Conservation (phyloP, 2,888 invertebrate genomes). For the Prionchulus punctatus region DNA sequence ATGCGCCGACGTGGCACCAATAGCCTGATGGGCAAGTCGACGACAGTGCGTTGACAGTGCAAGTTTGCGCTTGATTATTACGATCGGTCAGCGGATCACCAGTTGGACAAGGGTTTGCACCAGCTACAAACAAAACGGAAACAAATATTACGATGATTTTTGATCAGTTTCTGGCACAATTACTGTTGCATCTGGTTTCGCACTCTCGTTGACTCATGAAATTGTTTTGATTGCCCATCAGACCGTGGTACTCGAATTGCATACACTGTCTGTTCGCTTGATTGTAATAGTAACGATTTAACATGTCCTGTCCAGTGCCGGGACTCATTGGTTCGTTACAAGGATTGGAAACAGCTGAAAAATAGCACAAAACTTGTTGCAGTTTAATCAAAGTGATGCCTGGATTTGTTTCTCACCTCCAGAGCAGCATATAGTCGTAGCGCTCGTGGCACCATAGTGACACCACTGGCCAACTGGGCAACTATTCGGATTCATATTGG, state of each 20-base stretch:
- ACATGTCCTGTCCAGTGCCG: slow-evolving; percentile 14
- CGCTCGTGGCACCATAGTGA: slow-evolving; percentile 23
- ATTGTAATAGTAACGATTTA: slow-evolving; percentile 15
- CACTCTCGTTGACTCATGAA: slow-evolving; percentile 14
- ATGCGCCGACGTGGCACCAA: slow-evolving; percentile 28
- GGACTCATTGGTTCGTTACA: slow-evolving; percentile 27
- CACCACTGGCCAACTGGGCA: slow-evolving; percentile 22
- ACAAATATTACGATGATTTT: background rate
- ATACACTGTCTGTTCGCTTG: slow-evolving; percentile 11
- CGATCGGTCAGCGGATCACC: slow-evolving; percentile 8
- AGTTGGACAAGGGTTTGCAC: background rate
- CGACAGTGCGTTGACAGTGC: background rate
- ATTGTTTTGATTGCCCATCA: slow-evolving; percentile 15
- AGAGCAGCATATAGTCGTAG: slow-evolving; percentile 25
- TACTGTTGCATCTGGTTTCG: slow-evolving; percentile 14
- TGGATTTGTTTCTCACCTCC: slow-evolving; percentile 1
- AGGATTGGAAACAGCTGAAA: slow-evolving; percentile 1
- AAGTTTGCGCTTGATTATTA: background rate
- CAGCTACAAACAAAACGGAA: background rate
- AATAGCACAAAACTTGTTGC: background rate
- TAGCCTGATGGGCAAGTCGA: slow-evolving; percentile 14
- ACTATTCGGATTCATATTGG: slow-evolving; percentile 7
- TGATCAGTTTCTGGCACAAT: background rate
- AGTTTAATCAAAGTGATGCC: background rate
- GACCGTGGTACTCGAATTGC: slow-evolving; percentile 14